Evolutionary conservation across 2,888 invertebrate genomes (phyloP), one percentile per base, ranked within the genome.

Genomic region (Plagodis dolabraria): DNA sequence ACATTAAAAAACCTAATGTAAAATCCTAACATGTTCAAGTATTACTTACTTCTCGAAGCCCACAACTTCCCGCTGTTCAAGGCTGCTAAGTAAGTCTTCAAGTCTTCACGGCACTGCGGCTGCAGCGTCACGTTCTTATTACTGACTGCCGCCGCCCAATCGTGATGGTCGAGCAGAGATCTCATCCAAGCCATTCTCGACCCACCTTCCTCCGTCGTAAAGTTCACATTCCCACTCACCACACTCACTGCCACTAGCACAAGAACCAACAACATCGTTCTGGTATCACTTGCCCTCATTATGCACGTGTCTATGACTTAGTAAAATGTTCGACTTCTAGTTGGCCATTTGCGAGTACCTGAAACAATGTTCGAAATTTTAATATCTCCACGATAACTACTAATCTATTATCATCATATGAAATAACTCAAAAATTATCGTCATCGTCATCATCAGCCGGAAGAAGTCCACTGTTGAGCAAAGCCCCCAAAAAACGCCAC

Each of bases 31-130:
- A 22, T 22, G 4, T 22, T 22, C 22, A 1, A 2, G 4, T 22
- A 2, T 22, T 6, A 95, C 96, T 95, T 82, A 97, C 97, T 96
- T 92, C 95, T 95, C 40, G 96, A 95, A 8, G 97, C 97, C 97
- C 97, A 97, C 46, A 95, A 87, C 67, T 94, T 93, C 56, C 95
- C 96, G 54, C 94, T 93, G 64, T 93, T 93, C 12, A 97, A 87
- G 0, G 95, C 95, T 33, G 88, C 85, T 76, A 92, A 65, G 63
- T 92, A 92, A 88, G 86, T 75, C 93, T 92, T 74, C 93, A 96
- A 69, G 90, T 95, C 79, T 75, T 91, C 57, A 94, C 89, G 55
- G 93, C 95, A 76, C 82, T 89, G 85, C 11, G 68, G 59, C n/a
- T 86, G 79, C 47, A 90, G 66, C 2, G 80, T 71, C 35, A 80